Evolutionary conservation across 2,888 invertebrate species (phyloP).

Genomic region (Phanerotoma sp.): DNA sequence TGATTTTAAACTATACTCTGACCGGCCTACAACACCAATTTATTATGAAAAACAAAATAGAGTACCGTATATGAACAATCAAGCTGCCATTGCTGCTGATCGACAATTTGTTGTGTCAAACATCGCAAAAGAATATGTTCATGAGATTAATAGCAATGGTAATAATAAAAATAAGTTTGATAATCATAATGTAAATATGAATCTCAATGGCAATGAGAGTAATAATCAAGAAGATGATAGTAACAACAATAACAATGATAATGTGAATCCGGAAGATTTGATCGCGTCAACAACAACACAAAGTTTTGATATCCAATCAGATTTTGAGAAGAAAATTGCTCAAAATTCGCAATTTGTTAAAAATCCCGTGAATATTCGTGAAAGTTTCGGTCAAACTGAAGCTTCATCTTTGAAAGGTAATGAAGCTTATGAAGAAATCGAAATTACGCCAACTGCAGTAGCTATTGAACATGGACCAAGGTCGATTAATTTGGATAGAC

Average conservation of each 20-base stretch:
- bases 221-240: constrained; percentile 29
- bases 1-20: constrained; percentile 46
- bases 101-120: constrained; percentile 69
- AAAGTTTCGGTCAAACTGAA: constrained; percentile 30
- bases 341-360: constrained; percentile 37
- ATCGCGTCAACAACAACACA: constrained; percentile 24
- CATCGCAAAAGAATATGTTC: constrained; percentile 62
- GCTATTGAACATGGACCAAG: constrained; percentile 58
- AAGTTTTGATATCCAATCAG: constrained; percentile 25
- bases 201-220: not conserved
- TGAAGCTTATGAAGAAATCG: constrained; percentile 45
- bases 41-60: constrained; percentile 43
- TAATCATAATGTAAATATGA: no score
- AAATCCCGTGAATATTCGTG: constrained; percentile 22
- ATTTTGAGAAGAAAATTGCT: constrained; percentile 32
- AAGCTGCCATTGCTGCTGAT: constrained; percentile 39
- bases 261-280: not conserved
- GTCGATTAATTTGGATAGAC: constrained; percentile 41
- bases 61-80: constrained; percentile 29
- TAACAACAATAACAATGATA: not conserved
- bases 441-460: constrained; percentile 49
- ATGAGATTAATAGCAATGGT: constrained; percentile 2
- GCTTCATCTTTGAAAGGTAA: constrained; percentile 27
- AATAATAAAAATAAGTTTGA: not conserved
- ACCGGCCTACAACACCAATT: constrained; percentile 43